These are phyloP conservation scores for Charaxes varanes DNA, from an alignment of 1,140 invertebrate species.

Conservation along the genomic window DNA sequence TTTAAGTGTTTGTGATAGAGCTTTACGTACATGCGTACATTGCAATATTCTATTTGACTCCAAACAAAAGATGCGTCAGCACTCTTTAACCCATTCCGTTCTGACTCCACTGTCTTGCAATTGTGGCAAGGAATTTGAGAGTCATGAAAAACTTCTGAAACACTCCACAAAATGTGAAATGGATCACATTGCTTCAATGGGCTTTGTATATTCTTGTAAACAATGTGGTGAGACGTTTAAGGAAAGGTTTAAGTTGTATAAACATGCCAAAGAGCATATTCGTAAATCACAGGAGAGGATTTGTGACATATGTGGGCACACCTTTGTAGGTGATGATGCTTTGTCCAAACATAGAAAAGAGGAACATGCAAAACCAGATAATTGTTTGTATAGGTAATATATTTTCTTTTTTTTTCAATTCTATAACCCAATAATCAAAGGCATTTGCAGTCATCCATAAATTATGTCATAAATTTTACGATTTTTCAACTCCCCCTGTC, in stretches of 20 bases:
- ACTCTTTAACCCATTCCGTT: constrained; percentile 34
- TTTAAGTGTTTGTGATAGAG: constrained; percentile 48
- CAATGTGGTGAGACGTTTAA: constrained; percentile 46
- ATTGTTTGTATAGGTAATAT: constrained; percentile 42
- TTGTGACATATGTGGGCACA: constrained; percentile 58
- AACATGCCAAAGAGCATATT: constrained; percentile 51
- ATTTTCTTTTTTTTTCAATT: constrained; percentile 3
- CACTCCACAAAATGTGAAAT: constrained; percentile 42
- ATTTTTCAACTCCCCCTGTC: too few relatives aligned
- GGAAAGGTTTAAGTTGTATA: constrained; percentile 45
- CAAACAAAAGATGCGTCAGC: constrained; percentile 45
- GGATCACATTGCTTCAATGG: constrained; percentile 39
- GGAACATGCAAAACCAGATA: constrained; percentile 36
- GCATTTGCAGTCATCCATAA: too few relatives aligned
- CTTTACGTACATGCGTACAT: constrained; percentile 43
- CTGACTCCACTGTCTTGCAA: constrained; percentile 37
- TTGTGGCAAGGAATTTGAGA: constrained; percentile 43
- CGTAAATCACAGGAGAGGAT: constrained; percentile 37
- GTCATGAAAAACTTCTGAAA: constrained; percentile 30
- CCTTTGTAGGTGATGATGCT: constrained; percentile 38
- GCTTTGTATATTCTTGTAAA: constrained; percentile 48
- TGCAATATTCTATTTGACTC: constrained; percentile 54
- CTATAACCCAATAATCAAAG: neutral
- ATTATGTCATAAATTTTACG: too few relatives aligned
- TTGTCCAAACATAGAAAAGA: constrained; percentile 45